Percentiles rank a stretch among this genome's conserved stretches.
Evolutionary conservation across 2,888 invertebrate species (phyloP).

Genomic region (Athalia rosae): DNA sequence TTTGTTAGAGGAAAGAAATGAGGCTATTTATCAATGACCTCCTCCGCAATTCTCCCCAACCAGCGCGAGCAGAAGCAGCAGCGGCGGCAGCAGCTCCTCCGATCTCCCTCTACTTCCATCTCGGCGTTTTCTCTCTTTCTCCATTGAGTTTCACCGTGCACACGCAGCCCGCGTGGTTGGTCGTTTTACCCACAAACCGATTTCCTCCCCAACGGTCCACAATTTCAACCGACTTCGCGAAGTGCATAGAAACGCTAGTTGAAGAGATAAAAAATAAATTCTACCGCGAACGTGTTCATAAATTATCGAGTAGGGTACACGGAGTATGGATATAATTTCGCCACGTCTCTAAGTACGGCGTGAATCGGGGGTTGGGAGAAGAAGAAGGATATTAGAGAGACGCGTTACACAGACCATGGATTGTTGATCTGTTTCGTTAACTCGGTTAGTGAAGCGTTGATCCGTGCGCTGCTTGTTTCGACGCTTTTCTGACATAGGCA

Average conservation of each 20-base stretch:
- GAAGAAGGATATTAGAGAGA: not conserved
- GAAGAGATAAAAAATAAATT: no score
- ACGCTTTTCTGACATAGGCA: conserved; percentile 46
- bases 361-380: not conserved
- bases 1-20: conserved; percentile 54
- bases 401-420: conserved; percentile 36
- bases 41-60: conserved; percentile 47
- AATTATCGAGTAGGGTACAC: no score
- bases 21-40: conserved; percentile 63
- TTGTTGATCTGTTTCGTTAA: conserved; percentile 48
- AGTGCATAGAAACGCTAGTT: no score
- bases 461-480: conserved; percentile 48
- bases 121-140: not conserved
- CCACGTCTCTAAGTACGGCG: no score
- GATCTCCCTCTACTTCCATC: no score
- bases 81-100: not conserved
- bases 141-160: conserved; percentile 22
- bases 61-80: not conserved
- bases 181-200: not conserved
- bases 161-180: no score
- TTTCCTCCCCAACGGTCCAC: not conserved
- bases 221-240: conserved; percentile 33
- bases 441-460: conserved; percentile 48
- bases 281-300: no score
- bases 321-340: no score